Evolutionary conservation across 92 coral and sea anemone genomes (phyloP).

Genomic region (Paragorgia papillata): DNA sequence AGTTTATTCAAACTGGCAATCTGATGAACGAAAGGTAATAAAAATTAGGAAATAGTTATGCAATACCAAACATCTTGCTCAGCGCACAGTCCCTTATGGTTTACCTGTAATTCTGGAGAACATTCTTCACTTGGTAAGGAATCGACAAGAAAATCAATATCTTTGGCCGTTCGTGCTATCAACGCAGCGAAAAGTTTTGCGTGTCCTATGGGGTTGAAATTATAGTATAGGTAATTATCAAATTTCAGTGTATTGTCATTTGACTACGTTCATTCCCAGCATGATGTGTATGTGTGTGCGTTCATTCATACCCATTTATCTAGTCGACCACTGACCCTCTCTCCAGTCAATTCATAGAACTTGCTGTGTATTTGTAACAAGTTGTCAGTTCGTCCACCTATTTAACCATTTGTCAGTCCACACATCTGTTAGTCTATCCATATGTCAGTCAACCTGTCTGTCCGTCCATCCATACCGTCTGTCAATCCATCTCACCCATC

Average conservation of each 20-base stretch:
- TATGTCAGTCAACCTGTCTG: neutral
- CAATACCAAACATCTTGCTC: neutral
- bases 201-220: slow-evolving; percentile 63
- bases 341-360: too few relatives aligned
- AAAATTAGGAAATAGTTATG: neutral
- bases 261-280: too few relatives aligned
- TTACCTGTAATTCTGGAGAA: slow-evolving; percentile 89
- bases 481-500: neutral
- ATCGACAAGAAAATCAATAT: slow-evolving; percentile 85
- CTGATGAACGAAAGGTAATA: slow-evolving; percentile 49
- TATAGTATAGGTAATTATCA: too few relatives aligned
- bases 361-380: too few relatives aligned
- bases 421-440: neutral
- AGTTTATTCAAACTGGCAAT: slow-evolving; percentile 92
- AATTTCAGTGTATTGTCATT: too few relatives aligned
- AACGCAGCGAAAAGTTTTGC: slow-evolving; percentile 92
- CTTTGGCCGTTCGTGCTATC: slow-evolving; percentile 92
- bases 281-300: too few relatives aligned
- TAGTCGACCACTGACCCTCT: too few relatives aligned
- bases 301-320: too few relatives aligned
- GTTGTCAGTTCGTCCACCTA: neutral
- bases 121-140: slow-evolving; percentile 96
- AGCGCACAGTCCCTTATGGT: neutral
- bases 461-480: too few relatives aligned
- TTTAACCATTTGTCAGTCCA: neutral